phyloP scores from a whole-genome alignment of 1,140 invertebrate genomes.

The Leptopilina clavipes region DNA sequence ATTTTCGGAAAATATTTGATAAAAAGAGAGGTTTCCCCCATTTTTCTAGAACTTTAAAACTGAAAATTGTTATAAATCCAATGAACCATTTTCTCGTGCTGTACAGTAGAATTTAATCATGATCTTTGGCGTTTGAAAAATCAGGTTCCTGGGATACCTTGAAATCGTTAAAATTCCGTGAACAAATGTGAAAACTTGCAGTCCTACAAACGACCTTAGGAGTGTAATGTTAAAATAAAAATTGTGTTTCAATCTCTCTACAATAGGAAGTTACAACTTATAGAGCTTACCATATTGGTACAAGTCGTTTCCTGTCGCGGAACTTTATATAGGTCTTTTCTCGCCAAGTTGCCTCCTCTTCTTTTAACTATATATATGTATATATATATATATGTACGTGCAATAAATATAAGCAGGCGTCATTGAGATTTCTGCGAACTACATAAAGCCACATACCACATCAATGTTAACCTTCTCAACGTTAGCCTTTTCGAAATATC shows the following conservation, averaged over 20 bases:
- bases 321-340: conserved; percentile 30
- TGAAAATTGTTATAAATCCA: no score
- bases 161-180: conserved; percentile 27
- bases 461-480: neutral
- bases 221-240: conserved; percentile 9
- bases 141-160: conserved; percentile 24
- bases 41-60: no score
- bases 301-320: conserved; percentile 29
- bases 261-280: conserved; percentile 32
- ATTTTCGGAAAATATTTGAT: no score
- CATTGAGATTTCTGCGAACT: conserved; percentile 28
- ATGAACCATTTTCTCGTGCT: neutral
- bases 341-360: conserved; percentile 32
- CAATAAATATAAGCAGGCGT: conserved; percentile 32
- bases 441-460: conserved; percentile 15
- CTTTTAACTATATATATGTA: neutral
- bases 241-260: conserved; percentile 2
- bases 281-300: conserved; percentile 28
- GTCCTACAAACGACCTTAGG: conserved; percentile 18
- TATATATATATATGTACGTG: no score
- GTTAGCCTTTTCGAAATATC: neutral
- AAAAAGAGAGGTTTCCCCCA: no score
- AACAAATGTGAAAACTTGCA: conserved; percentile 28
- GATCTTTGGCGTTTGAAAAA: neutral
- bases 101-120: conserved; percentile 1